Evolutionary conservation across 1,140 invertebrate genomes (phyloP).

Genomic region (Leptinotarsa defecta): DNA sequence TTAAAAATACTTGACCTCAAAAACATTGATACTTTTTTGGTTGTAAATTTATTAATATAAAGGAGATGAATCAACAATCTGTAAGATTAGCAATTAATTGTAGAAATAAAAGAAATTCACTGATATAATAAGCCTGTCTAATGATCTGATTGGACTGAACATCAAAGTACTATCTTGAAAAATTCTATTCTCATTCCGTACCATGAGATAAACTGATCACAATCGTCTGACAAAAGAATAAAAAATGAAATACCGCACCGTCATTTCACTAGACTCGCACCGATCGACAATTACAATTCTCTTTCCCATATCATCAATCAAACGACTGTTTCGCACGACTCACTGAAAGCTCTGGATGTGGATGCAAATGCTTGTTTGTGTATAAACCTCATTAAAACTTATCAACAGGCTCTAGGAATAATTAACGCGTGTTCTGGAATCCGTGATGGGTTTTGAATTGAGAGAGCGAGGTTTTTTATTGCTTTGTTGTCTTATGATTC

Average conservation of each 20-base stretch:
- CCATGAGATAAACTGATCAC: no score
- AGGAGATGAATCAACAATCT: no score
- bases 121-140: no score
- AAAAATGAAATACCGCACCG: not conserved
- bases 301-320: slow-evolving; percentile 1
- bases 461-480: not conserved
- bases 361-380: not conserved
- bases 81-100: no score
- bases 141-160: no score
- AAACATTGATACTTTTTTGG: no score
- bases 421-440: not conserved
- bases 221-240: not conserved
- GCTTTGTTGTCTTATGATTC: no score
- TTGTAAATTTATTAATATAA: no score
- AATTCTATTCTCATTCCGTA: no score
- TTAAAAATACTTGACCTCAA: no score
- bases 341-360: not conserved
- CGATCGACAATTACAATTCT: slow-evolving; percentile 15
- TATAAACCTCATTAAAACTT: not conserved
- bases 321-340: not conserved
- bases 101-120: no score
- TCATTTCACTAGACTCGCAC: not conserved
- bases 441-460: not conserved
- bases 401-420: not conserved
- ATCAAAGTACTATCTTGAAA: no score